Conservation (phyloP, 92 coral and sea anemone genomes). For the Zoanthus solanderi region DNA sequence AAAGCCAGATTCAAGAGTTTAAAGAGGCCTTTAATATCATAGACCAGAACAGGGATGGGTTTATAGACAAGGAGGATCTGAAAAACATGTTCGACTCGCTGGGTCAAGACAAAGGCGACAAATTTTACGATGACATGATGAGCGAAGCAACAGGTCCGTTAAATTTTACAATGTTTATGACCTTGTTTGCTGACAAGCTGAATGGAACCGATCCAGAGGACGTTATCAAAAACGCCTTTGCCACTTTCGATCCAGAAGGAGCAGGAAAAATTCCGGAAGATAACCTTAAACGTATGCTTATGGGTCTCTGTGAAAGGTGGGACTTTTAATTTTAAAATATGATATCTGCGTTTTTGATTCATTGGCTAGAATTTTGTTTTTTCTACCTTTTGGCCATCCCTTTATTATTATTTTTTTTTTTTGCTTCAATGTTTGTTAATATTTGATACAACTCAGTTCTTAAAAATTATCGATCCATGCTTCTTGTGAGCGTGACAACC, state of each 20-base stretch:
- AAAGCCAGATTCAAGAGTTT: constrained; percentile 98
- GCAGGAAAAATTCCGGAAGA: constrained; percentile 82
- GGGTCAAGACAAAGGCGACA: constrained; percentile 83
- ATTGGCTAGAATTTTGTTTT: neutral
- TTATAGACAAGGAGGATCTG: constrained; percentile 89
- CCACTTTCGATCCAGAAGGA: constrained; percentile 84
- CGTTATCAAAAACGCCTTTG: constrained; percentile 90
- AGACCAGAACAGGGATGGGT: constrained; percentile 98
- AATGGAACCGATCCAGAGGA: constrained; percentile 99
- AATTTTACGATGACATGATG: constrained; percentile 83
- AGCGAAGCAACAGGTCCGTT: constrained; percentile 94
- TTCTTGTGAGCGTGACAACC: neutral
- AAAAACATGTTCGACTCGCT: constrained; percentile 93
- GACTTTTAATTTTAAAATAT: neutral
- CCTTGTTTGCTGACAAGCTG: constrained; percentile 95
- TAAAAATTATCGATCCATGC: too few relatives aligned
- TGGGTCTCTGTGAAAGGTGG: constrained; percentile 94
- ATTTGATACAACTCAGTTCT: neutral
- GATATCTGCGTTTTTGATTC: neutral
- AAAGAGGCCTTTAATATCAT: constrained; percentile 99
- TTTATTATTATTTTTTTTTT: neutral
- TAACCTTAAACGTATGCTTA: constrained; percentile 73
- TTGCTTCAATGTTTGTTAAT: neutral
- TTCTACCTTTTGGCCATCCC: neutral
- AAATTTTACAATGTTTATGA: constrained; percentile 96